A percentile compares a stretch with the other conserved stretches of the same genome.
These are phyloP conservation scores for Araneus ventricosus DNA, from an alignment of 1,140 invertebrate genomes.

Conservation along the genomic window DNA sequence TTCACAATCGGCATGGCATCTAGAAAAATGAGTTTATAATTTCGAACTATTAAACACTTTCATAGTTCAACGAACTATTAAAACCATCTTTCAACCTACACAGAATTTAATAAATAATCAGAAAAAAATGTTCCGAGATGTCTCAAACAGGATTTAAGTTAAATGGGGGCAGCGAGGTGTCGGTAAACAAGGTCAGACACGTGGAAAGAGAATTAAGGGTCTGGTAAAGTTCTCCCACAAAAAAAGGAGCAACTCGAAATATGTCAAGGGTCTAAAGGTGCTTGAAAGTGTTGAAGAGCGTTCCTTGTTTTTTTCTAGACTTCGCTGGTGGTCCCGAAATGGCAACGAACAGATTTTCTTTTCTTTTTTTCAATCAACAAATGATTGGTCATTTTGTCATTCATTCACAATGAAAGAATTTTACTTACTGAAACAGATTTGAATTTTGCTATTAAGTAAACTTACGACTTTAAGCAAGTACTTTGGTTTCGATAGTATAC, in stretches of 20 bases:
- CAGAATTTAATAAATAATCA: background rate
- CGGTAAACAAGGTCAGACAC: background rate
- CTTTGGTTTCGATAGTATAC: too few species aligned
- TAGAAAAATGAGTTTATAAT: too few species aligned
- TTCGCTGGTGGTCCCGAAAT: background rate
- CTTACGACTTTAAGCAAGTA: too few species aligned
- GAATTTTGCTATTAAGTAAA: too few species aligned
- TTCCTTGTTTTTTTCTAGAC: background rate
- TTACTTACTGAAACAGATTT: too few species aligned
- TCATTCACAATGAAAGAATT: too few species aligned
- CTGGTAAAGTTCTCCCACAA: slow-evolving; percentile 17
- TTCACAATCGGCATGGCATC: too few species aligned
- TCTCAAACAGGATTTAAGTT: background rate
- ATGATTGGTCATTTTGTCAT: background rate
- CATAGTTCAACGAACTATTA: background rate
- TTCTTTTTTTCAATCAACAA: background rate
- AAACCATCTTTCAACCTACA: background rate
- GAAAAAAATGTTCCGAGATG: background rate
- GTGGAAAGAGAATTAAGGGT: background rate
- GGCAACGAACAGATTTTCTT: too few species aligned
- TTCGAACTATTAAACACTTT: background rate
- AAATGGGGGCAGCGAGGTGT: background rate
- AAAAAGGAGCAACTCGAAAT: slow-evolving; percentile 9
- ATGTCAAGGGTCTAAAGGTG: slow-evolving; percentile 21
- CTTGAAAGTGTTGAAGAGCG: background rate